These are phyloP conservation scores for Sylvietta virens DNA, from an alignment of 2,113 vertebrate species.

Conservation along the genomic window DNA sequence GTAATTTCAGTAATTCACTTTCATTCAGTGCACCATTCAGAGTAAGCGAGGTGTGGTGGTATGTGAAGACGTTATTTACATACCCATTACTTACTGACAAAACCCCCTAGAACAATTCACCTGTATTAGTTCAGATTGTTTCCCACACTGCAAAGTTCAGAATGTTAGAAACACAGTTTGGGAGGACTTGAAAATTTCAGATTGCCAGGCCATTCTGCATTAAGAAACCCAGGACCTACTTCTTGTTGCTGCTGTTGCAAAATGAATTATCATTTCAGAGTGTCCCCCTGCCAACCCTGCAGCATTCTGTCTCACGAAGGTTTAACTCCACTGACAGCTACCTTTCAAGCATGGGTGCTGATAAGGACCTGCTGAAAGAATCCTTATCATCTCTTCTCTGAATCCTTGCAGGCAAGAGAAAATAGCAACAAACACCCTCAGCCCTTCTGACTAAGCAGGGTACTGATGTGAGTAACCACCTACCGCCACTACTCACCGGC, in stretches of 20 bases:
- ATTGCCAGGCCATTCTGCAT: not conserved
- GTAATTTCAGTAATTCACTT: not conserved
- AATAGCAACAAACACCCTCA: not conserved
- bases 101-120: not conserved
- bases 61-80: not conserved
- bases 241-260: not conserved
- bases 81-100: not conserved
- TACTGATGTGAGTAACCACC: not conserved
- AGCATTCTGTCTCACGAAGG: not conserved
- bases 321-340: not conserved
- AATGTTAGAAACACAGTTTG: not conserved
- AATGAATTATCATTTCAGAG: not conserved
- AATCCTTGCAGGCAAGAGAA: not conserved
- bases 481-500: conserved; percentile 75
- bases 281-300: not conserved
- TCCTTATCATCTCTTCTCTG: not conserved
- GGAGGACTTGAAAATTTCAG: not conserved
- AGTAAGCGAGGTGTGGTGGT: not conserved
- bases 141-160: not conserved
- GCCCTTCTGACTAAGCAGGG: not conserved
- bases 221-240: not conserved
- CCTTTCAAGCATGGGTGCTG: not conserved
- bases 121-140: not conserved
- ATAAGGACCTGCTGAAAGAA: not conserved
- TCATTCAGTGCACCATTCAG: not conserved